phyloP scores from a whole-genome alignment of 1,140 invertebrate species.

The Drosophila azteca region DNA sequence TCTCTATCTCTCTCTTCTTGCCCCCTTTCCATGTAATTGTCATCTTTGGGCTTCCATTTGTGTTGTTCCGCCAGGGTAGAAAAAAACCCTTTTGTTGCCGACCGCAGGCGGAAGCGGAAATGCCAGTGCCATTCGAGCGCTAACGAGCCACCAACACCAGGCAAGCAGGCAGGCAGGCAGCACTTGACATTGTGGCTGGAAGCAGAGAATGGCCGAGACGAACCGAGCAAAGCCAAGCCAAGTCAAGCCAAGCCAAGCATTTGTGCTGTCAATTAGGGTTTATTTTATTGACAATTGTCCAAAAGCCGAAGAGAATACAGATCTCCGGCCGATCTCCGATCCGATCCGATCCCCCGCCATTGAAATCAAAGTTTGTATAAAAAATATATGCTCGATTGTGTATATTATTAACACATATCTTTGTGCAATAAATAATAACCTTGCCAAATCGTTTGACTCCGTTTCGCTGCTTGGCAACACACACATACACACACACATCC shows the following conservation, averaged over 20 bases:
- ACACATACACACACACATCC: constrained; percentile 9
- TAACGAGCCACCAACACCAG: constrained; percentile 45
- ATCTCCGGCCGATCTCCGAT: too few relatives aligned
- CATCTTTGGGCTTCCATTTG: background rate
- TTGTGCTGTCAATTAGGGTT: constrained; percentile 33
- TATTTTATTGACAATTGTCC: constrained; percentile 48
- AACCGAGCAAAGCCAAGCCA: too few relatives aligned
- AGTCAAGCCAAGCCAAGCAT: background rate
- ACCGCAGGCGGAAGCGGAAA: constrained; percentile 62
- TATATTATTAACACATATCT: constrained; percentile 72
- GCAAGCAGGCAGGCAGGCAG: constrained; percentile 31
- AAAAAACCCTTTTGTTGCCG: constrained; percentile 28
- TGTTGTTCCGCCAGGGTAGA: too few relatives aligned
- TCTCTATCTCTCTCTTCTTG: too few relatives aligned
- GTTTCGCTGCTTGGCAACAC: constrained; percentile 64
- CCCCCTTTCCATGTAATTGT: background rate
- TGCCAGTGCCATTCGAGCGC: constrained; percentile 22
- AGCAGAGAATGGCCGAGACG: background rate
- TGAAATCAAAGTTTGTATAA: constrained; percentile 2
- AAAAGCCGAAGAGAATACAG: background rate
- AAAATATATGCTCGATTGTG: constrained; percentile 10
- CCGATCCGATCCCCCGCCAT: background rate
- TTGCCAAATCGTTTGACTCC: constrained; percentile 74
- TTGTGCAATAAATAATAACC: constrained; percentile 79
- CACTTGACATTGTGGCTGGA: constrained; percentile 57